Base-by-base conservation (phyloP, 2,113 vertebrate species). In the Cyrtonyx montezumae region DNA sequence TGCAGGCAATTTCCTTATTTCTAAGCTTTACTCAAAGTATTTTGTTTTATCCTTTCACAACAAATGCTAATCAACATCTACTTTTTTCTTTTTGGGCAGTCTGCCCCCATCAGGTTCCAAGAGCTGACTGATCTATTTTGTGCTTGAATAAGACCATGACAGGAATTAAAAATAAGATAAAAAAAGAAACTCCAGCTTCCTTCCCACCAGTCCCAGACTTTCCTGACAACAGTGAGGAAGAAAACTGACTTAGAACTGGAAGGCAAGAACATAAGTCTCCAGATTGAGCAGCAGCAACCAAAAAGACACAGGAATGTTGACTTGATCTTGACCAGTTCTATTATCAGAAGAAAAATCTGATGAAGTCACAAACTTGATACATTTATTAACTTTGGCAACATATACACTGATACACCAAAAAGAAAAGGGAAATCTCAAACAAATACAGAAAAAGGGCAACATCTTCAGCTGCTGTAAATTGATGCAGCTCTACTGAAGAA, bases 321-420 rank as follows among this genome's bases (percentile, higher is more conserved):
- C 65, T 89, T 87, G 19, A 85, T 71, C 91, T 87, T 84, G 63
- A 90, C 71, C 49, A 30, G 67, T 53, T 93, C 49, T 74, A 63
- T 70, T 68, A 81, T 19, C 19, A 88, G 69, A 89, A 87, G 32
- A 90, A 82, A 79, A 87, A 83, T 85, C 87, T 96, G 91, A n/a
- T 66, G 73, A 63, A 87, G n/a, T 91, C 80, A 95, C 68, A 94
- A 85, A 96, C 92, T 91, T 10, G 70, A 93, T 88, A 88, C 92
- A 94, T 96, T 95, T 96, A 95, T 95, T 94, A 90, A 90, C 80
- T 95, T 95, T 93, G 92, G 92, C 84, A 96, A 94, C 84, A 82
- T 36, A 93, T 22, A 93, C 85, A 94, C 70, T 25, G 45, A 91
- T 70, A 95, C 70, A 95, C 58, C 67, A 66, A 88, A 49, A 46